Conservation (phyloP, 2,888 invertebrate genomes). For the Melieria omissa region DNA sequence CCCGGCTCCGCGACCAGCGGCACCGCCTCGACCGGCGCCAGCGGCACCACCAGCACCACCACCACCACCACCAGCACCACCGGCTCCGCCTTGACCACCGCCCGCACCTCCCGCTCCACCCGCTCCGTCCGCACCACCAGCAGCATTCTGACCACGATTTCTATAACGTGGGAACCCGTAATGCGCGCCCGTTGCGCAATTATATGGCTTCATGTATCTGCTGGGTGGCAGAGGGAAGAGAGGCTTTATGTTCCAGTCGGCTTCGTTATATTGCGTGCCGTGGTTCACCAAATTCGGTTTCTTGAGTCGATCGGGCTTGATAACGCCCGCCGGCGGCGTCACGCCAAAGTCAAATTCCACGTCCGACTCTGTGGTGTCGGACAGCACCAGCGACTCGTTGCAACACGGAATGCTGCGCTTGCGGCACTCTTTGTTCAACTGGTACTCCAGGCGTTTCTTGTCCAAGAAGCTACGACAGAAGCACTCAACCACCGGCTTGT, state of each 20-base stretch:
- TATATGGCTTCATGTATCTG: constrained; percentile 53
- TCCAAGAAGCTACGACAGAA: constrained; percentile 60
- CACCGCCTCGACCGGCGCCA: constrained; percentile 33
- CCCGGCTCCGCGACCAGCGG: constrained; percentile 19
- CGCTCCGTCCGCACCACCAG: constrained; percentile 31
- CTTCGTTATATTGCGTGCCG: constrained; percentile 73
- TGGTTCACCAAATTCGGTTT: constrained; percentile 69
- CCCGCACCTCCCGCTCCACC: constrained; percentile 36
- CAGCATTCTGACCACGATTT: constrained; percentile 26
- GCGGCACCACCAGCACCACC: constrained; percentile 16
- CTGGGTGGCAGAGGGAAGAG: constrained; percentile 54
- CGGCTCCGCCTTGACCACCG: constrained; percentile 20
- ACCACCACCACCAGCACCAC: constrained; percentile 1
- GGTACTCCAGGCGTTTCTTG: constrained; percentile 68
- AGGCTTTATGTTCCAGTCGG: constrained; percentile 67
- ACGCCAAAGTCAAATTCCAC: constrained; percentile 78
- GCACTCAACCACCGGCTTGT: constrained; percentile 67
- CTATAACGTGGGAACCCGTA: constrained; percentile 38
- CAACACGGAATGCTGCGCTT: constrained; percentile 49
- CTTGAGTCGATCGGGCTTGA: constrained; percentile 70
- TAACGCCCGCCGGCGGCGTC: constrained; percentile 77
- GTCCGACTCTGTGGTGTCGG: constrained; percentile 67
- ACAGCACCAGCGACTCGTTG: constrained; percentile 53
- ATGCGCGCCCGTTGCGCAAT: constrained; percentile 54
- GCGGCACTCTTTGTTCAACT: constrained; percentile 68